Percentiles rank a stretch among this genome's conserved stretches.
Evolutionary conservation across 2,888 invertebrate species (phyloP).

Genomic region (Cephus spinipes): DNA sequence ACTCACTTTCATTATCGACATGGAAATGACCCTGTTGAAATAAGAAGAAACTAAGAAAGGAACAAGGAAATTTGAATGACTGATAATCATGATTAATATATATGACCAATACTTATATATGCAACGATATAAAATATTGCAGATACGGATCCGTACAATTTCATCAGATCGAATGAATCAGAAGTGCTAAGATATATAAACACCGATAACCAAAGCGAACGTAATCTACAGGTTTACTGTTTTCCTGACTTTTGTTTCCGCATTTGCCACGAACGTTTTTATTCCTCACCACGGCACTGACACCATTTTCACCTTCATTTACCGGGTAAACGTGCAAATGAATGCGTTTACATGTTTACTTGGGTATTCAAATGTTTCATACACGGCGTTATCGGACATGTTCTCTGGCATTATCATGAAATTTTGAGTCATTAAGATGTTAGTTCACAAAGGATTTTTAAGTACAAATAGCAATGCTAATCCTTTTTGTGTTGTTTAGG

Average conservation of each 20-base stretch:
- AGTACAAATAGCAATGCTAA: not conserved
- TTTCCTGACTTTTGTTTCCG: not conserved
- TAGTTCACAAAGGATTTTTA: not conserved
- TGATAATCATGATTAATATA: no score
- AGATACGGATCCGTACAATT: not conserved
- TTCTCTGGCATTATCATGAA: not conserved
- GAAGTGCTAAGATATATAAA: not conserved
- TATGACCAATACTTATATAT: no score
- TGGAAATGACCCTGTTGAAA: not conserved
- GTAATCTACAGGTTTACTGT: not conserved
- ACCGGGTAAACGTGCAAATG: not conserved
- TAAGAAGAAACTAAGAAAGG: not conserved
- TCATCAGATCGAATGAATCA: not conserved
- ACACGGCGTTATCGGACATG: not conserved
- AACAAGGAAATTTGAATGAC: not conserved
- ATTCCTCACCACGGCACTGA: not conserved
- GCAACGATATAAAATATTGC: not conserved
- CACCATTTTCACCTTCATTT: not conserved
- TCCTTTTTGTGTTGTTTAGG: not conserved
- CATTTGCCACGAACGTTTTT: not conserved
- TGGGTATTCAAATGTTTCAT: not conserved
- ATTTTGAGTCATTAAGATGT: not conserved
- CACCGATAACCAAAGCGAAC: not conserved
- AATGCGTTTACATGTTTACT: not conserved
- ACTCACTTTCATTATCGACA: no score